A percentile compares a stretch with the other conserved stretches of the same genome.
Conservation (phyloP, 2,113 vertebrate species). For the Heteronetta atricapilla region DNA sequence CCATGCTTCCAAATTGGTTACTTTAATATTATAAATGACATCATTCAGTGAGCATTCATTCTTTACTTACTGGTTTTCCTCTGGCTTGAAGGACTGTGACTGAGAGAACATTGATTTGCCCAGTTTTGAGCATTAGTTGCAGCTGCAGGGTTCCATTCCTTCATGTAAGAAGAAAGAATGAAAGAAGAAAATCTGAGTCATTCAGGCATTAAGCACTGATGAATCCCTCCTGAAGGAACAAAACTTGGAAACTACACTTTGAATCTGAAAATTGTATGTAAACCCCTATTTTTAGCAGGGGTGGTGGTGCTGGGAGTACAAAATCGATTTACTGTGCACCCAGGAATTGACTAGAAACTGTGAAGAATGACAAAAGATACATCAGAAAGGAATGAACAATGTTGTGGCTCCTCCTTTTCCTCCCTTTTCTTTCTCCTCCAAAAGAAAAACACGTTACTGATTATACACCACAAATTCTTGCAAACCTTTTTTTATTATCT, state of each 20-base stretch:
- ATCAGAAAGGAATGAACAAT: not conserved
- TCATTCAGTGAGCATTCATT: not conserved
- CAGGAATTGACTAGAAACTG: not conserved
- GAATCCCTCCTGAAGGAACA: not conserved
- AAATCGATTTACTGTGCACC: not conserved
- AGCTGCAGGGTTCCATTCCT: constrained; percentile 50
- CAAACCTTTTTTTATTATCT: not conserved
- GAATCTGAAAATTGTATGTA: not conserved
- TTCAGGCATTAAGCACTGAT: not conserved
- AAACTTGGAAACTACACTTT: not conserved
- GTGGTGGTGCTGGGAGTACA: not conserved
- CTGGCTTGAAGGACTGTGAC: not conserved
- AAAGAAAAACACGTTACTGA: not conserved
- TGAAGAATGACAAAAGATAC: not conserved
- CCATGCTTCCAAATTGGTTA: not conserved
- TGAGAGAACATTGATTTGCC: constrained; percentile 8
- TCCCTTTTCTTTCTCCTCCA: not conserved
- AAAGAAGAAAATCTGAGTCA: not conserved
- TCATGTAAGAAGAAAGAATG: not conserved
- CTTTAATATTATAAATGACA: not conserved
- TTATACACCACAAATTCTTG: not conserved
- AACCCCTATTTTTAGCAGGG: rapidly evolving
- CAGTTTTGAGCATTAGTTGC: constrained; percentile 54
- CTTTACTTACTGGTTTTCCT: constrained; percentile 53
- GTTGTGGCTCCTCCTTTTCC: not conserved